These are phyloP conservation scores for Menidia beryllina DNA, from an alignment of 2,113 vertebrate species.

Conservation along the genomic window DNA sequence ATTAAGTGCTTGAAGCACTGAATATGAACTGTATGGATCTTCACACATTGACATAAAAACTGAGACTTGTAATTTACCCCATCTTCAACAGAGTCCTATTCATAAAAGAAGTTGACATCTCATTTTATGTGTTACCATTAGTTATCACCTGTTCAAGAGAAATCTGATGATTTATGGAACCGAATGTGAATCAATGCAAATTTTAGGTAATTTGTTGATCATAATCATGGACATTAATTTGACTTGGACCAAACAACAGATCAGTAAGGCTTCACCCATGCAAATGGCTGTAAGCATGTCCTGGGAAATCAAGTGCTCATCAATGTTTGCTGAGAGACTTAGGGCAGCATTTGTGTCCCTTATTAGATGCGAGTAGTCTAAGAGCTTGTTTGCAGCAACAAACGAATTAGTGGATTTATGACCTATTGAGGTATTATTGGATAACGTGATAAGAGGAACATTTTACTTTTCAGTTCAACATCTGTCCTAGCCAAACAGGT, in stretches of 20 bases:
- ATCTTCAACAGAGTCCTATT: no score
- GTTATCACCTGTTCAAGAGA: no score
- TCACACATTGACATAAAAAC: neutral
- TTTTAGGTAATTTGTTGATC: no score
- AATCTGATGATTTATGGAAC: no score
- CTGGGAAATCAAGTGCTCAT: constrained; percentile 37
- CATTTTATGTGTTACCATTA: no score
- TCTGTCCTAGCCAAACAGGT: no score
- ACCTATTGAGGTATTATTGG: constrained; percentile 57
- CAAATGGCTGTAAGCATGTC: constrained; percentile 9
- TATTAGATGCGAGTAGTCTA: constrained; percentile 56
- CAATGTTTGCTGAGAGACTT: constrained; percentile 59
- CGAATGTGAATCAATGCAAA: no score
- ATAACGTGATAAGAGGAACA: constrained; percentile 61
- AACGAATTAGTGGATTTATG: constrained; percentile 61
- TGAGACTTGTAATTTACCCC: no score
- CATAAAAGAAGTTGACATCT: no score
- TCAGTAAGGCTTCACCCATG: neutral
- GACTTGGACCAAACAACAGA: neutral
- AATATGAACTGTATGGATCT: constrained; percentile 5
- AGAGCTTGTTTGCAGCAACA: constrained; percentile 53
- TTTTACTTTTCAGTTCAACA: no score
- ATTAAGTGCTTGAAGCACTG: constrained; percentile 1
- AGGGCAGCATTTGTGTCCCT: constrained; percentile 54
- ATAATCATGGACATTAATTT: neutral